Base-by-base conservation (phyloP, 2,888 invertebrate species). In the Criorhina ranunculi region DNA sequence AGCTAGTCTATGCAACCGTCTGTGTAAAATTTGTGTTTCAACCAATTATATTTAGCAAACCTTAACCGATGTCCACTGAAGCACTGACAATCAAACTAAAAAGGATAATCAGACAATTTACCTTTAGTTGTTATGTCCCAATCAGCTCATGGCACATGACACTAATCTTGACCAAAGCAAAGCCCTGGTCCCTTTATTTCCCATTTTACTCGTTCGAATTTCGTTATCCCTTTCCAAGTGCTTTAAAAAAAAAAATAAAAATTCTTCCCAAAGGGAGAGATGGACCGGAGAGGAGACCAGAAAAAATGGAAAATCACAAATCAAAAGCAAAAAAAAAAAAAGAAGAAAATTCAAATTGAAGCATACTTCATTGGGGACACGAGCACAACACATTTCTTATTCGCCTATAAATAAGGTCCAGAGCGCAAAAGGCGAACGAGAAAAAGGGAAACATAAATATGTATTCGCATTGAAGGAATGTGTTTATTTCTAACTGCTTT, bases 331-430 rank as follows among this genome's bases (percentile, higher is more conserved):
- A 67, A 62, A 53, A 12, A 53, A 73, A 73, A 24, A 24, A 1
- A 24, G 4, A 24, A 24, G 4, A 24, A 24, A 24, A 24, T 4
- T 4, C 24, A 24, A 24, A 33, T 57, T 51, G 31, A 64, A 59
- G 49, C 44, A 57, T 53, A 62, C 53, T 55, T 29, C 62, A 57
- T 83, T 55, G 60, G 73, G 67, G 76, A 77, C 59, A 60, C 59
- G 40, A 69, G 59, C 60, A 40, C 12, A 69, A 60, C 15, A 72
- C 64, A 70, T 60, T 49, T 51, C 49, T 78, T 33, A 81, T 75
- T 42, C 62, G 77, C 35, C 73, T 75, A 73, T 83, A 83, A 83
- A 83, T 78, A 78, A 73, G 29, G 83, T 62, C 73, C 62, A 57
- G 78, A 24, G 24, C 24, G 55, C 29, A 24, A 57, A 31, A 42